Conservation (phyloP, 2,113 vertebrate species). For the Acrocephalus arundinaceus region DNA sequence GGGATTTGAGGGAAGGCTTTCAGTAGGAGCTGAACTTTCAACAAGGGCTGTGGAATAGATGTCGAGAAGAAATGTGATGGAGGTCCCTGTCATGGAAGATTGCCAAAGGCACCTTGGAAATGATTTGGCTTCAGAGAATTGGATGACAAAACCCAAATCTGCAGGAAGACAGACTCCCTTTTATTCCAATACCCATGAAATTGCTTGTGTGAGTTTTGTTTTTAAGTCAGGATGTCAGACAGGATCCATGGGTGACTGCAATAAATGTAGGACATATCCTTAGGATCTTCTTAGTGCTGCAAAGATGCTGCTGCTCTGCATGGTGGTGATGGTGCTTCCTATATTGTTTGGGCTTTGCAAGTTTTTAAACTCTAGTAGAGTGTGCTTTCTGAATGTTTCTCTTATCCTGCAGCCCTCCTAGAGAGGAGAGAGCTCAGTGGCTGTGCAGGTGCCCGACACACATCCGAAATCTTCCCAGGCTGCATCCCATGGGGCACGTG, state of each 20-base stretch:
- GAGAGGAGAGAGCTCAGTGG: not conserved
- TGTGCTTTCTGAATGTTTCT: not conserved
- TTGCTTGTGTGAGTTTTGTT: not conserved
- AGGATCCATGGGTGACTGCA: not conserved
- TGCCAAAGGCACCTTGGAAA: rapidly evolving
- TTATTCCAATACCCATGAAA: not conserved
- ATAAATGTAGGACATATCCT: not conserved
- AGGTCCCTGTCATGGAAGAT: not conserved
- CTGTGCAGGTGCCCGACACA: not conserved
- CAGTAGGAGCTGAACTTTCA: not conserved
- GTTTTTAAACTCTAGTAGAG: not conserved
- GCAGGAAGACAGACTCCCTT: not conserved
- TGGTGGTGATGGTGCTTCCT: not conserved
- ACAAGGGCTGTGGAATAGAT: not conserved
- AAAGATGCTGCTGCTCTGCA: not conserved
- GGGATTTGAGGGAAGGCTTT: not conserved
- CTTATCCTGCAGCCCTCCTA: not conserved
- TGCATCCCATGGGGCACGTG: rapidly evolving
- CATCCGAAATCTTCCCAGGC: not conserved
- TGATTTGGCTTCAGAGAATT: not conserved
- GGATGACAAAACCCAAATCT: not conserved
- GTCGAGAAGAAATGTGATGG: not conserved
- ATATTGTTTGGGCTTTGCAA: not conserved
- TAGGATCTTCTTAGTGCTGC: not conserved
- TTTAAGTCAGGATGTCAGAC: not conserved